Base-by-base conservation (phyloP, 1,140 invertebrate genomes). In the Drosophila nigromelanica region DNA sequence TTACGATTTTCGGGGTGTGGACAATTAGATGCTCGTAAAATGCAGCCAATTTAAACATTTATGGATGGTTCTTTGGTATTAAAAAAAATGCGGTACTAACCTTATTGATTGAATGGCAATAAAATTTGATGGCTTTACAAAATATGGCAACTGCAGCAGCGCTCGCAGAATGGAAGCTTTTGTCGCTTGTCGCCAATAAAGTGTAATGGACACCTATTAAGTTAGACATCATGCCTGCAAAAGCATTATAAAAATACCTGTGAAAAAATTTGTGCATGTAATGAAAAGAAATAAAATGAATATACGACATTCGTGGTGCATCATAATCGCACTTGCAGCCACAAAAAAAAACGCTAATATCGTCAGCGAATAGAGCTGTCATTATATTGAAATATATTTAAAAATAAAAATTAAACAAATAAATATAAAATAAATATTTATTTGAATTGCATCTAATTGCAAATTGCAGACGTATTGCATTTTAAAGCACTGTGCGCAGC, bases 21-120 rank as follows among this genome's bases (percentile, higher is more conserved):
- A 75, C 72, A 77, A 77, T 77, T 77, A 74, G 75, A 75, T 59
- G 66, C 45, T 71, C 72, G 27, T 78, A 66, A 78, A 75, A 75
- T 64, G 55, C 64, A 52, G 10, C 15, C 63, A 77, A 74, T 74
- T 64, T 64, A 73, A 61, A 33, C 14, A 5, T 68, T 76, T 59
- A 60, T 69, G 39, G 12, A 10, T 51, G 7, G 10, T 7, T 30
- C 37, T 52, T 2, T 40, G 18, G 35, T 15, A n/a, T 27, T 18
- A 6, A 33, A 18, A 55, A 5, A 33, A n/a, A 4, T 5, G 14
- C 14, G 33, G 33, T 10, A 35, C 43, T 37, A 37, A 62, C 14
- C 18, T 18, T 11, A 24, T 40, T 15, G 48, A 51, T 51, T 21
- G 10, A 39, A 21, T 3, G 6, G 6, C 35, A 6, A 45, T 45